Percentiles rank a stretch among this genome's conserved stretches.
These are phyloP conservation scores for Drosophila pseudoobscura DNA, from an alignment of 1,140 invertebrate species.

Conservation along the genomic window DNA sequence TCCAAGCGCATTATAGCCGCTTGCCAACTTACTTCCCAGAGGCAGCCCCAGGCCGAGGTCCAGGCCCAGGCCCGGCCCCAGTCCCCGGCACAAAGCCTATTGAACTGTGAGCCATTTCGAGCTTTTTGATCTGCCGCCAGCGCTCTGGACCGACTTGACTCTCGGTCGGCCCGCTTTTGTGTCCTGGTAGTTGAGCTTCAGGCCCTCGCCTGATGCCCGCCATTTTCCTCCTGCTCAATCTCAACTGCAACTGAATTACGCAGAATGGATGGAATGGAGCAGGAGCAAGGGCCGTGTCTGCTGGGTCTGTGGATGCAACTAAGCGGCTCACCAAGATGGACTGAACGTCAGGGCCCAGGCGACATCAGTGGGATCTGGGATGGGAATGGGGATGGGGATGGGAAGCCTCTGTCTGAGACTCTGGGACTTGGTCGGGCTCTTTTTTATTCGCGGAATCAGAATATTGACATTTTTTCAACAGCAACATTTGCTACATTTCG, in stretches of 20 bases:
- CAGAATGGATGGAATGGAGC: constrained; percentile 57
- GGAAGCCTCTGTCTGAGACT: constrained; percentile 8
- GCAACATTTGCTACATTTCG: constrained; percentile 60
- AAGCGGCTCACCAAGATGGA: constrained; percentile 56
- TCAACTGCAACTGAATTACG: constrained; percentile 78
- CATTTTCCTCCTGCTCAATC: constrained; percentile 58
- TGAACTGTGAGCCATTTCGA: constrained; percentile 67
- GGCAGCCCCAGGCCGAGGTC: constrained; percentile 1
- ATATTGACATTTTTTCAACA: constrained; percentile 77
- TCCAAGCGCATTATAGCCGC: constrained; percentile 81
- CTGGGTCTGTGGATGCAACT: constrained; percentile 31
- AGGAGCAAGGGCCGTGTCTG: constrained; percentile 8
- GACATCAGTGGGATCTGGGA: constrained; percentile 40
- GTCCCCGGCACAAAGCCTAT: constrained; percentile 68
- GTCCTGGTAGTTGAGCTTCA: constrained; percentile 43
- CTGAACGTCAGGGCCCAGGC: constrained; percentile 41
- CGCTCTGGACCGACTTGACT: constrained; percentile 36
- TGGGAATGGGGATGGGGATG: constrained; percentile 13
- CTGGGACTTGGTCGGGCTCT: constrained; percentile 35
- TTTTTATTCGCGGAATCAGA: constrained; percentile 76
- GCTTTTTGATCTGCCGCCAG: constrained; percentile 71
- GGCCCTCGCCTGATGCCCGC: constrained; percentile 33
- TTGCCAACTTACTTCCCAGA: constrained; percentile 74
- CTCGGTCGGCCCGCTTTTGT: constrained; percentile 56
- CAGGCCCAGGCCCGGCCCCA: constrained; percentile 9